Base-by-base conservation (phyloP, 2,797 vertebrate genomes). In the Phataginus tetradactyla region DNA sequence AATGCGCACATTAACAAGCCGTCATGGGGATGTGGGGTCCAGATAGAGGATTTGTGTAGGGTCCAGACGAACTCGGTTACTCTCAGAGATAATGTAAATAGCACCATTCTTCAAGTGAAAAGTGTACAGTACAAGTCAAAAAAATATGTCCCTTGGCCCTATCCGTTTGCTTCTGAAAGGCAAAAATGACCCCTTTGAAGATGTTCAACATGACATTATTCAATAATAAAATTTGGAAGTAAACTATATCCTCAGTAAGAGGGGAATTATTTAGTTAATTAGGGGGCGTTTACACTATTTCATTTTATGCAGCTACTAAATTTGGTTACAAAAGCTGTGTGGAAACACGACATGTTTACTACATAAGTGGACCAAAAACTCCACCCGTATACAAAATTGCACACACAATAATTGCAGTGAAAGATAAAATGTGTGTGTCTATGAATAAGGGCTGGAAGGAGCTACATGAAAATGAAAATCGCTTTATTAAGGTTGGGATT, bases 301-400 rank as follows among this genome's bases (percentile, higher is more conserved):
- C n/a, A 34, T 51, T 69, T 55, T 72, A 72, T 80, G 34, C 45
- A 69, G 42, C 27, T 91, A 59, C 55, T 88, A 59, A 88, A 53
- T 71, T 84, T 92, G 64, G 42, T 72, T 55, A 23, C 49, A 29
- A 80, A 86, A 86, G 32, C 53, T 34, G 10, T 29, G 7, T 23
- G 34, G 66, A 68, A 63, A 45, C 32, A 80, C 49, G 69, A 61
- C 66, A n/a, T 61, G 75, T 72, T 90, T 83, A 45, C 68, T 49
- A 71, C 7, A 55, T 64, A 88, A 78, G 49, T 53, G 55, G 51
- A 59, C 25, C 18, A 32, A 59, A 45, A 5, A 7, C 14, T 8
- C 53, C 39, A 42, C 45, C 74, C 12, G 9, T 9, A 7, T 37
- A 66, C n/a, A 51, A 39, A 89, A 84, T 84, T 27, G 68, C 5